Evolutionary conservation across 2,113 vertebrate species (phyloP).

Genomic region (Saccopteryx leptura): DNA sequence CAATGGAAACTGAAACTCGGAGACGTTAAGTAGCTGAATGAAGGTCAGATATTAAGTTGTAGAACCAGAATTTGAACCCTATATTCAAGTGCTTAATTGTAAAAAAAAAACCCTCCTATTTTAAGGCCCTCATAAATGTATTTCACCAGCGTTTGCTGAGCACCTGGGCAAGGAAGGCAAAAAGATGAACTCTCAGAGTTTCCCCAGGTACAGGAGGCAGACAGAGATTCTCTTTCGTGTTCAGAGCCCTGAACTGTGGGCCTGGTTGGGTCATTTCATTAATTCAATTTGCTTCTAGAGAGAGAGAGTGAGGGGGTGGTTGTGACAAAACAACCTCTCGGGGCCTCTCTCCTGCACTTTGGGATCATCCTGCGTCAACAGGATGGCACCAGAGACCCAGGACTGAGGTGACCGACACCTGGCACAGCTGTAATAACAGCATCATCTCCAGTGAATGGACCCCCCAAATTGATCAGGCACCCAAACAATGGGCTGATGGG

Average conservation of each 20-base stretch:
- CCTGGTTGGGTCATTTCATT: background rate
- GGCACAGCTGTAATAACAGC: background rate
- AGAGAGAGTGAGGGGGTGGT: fast-evolving
- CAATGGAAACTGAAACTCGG: background rate
- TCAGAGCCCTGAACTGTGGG: background rate
- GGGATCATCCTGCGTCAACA: background rate
- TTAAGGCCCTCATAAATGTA: background rate
- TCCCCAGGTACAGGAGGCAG: fast-evolving
- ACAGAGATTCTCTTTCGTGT: fast-evolving
- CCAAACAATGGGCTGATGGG: background rate
- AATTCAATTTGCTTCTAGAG: background rate
- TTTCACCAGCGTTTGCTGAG: background rate
- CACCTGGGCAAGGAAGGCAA: background rate
- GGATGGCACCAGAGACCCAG: background rate
- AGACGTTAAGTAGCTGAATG: background rate
- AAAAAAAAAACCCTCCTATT: background rate
- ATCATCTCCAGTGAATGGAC: background rate
- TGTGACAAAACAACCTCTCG: background rate
- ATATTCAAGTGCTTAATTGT: background rate
- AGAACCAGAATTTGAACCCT: background rate
- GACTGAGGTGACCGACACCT: background rate
- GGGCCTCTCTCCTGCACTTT: background rate
- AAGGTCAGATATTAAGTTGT: background rate
- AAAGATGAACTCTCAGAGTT: background rate
- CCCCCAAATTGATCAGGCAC: background rate